Percentiles rank a stretch among this genome's conserved stretches.
Evolutionary conservation across 2,888 invertebrate species (phyloP).

Genomic region (Alloscopus bannaensis): DNA sequence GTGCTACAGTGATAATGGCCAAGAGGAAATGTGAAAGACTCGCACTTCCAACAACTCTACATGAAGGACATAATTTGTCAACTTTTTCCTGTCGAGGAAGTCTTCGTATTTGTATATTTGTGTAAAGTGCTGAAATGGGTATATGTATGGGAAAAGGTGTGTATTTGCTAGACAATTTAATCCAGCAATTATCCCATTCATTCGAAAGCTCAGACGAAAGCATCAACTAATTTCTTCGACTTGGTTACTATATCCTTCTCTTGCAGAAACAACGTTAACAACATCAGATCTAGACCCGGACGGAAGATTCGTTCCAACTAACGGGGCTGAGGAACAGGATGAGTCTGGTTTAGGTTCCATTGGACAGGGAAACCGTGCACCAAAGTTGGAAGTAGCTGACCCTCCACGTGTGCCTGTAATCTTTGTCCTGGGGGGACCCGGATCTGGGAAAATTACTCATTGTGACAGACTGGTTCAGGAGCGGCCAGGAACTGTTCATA

Average conservation of each 20-base stretch:
- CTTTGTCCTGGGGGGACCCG: conserved; percentile 96
- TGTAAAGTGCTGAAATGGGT: conserved; percentile 64
- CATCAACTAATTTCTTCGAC: not conserved
- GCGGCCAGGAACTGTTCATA: conserved; percentile 88
- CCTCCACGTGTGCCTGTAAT: conserved; percentile 90
- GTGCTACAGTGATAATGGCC: conserved; percentile 38
- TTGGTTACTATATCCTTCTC: not conserved
- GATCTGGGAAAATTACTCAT: conserved; percentile 98
- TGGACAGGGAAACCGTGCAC: conserved; percentile 29
- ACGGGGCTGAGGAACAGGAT: conserved; percentile 35
- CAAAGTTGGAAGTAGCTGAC: conserved; percentile 40
- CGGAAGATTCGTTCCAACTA: conserved; percentile 67
- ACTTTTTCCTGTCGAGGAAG: conserved; percentile 60
- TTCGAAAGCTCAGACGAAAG: not conserved
- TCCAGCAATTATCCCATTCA: not conserved
- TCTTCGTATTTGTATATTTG: conserved; percentile 19
- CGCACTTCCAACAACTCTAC: conserved; percentile 32
- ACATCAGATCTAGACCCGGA: conserved; percentile 68
- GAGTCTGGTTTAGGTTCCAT: conserved; percentile 32
- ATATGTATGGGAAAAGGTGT: conserved; percentile 71
- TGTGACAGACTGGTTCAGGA: conserved; percentile 94
- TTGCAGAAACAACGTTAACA: conserved; percentile 56
- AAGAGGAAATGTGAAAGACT: conserved; percentile 22
- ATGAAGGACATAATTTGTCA: conserved; percentile 52
- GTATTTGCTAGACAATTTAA: conserved; percentile 3